These are phyloP conservation scores for Orientallactaga bullata DNA, from an alignment of 2,113 vertebrate genomes.

Conservation along the genomic window DNA sequence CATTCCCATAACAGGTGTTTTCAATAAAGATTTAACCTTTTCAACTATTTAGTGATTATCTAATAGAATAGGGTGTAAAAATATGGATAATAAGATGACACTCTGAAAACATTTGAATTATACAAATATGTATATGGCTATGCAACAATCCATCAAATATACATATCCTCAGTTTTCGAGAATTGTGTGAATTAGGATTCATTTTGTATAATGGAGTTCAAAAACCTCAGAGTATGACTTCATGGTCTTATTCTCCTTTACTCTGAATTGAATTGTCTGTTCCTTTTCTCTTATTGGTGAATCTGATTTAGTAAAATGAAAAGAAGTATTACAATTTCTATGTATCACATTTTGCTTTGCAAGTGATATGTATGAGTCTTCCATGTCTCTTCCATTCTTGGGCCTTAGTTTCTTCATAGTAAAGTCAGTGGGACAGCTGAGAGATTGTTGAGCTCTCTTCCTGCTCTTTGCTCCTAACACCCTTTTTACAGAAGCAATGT, in stretches of 20 bases:
- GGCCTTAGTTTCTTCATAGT: constrained; percentile 4
- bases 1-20: background rate
- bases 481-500: background rate
- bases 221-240: background rate
- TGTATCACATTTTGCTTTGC: background rate
- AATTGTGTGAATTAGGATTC: background rate
- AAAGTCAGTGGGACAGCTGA: background rate
- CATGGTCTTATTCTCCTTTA: background rate
- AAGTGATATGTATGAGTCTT: background rate
- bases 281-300: background rate
- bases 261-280: background rate
- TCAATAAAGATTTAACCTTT: constrained; percentile 49
- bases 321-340: background rate
- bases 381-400: background rate
- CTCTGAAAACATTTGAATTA: background rate
- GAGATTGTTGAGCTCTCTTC: background rate
- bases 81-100: background rate
- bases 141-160: background rate
- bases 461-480: background rate
- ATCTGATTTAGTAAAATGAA: constrained; percentile 40
- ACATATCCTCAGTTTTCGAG: background rate
- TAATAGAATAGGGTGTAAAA: constrained; percentile 1
- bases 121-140: background rate
- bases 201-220: constrained; percentile 3
- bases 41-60: constrained; percentile 8